phyloP scores from a whole-genome alignment of 1,140 invertebrate species.

The Drosophila mayri region DNA sequence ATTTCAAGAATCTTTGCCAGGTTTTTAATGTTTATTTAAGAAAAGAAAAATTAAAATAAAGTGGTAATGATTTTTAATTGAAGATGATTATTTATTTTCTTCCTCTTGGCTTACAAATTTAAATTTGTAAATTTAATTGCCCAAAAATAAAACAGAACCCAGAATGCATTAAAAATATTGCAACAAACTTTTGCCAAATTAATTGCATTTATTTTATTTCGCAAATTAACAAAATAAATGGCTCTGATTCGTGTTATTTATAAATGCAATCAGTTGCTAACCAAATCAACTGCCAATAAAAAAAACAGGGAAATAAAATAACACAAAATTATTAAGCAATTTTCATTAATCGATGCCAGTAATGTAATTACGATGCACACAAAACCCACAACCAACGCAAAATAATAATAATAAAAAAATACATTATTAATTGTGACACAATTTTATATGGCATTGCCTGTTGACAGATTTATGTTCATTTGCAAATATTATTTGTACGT shows the following conservation, averaged over 20 bases:
- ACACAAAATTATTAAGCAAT: slow-evolving; percentile 49
- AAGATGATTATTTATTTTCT: not conserved
- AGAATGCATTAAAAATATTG: slow-evolving; percentile 1
- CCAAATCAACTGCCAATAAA: slow-evolving; percentile 36
- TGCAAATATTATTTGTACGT: slow-evolving; percentile 52
- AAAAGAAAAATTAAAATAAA: not conserved
- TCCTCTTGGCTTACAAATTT: not conserved
- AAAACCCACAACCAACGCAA: slow-evolving; percentile 34
- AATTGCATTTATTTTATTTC: slow-evolving; percentile 30
- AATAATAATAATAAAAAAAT: slow-evolving; percentile 11
- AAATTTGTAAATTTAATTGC: slow-evolving; percentile 16
- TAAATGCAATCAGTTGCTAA: slow-evolving; percentile 31
- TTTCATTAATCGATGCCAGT: slow-evolving; percentile 61
- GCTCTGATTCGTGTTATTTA: slow-evolving; percentile 19
- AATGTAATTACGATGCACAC: slow-evolving; percentile 48
- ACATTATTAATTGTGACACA: slow-evolving; percentile 75
- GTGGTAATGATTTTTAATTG: not conserved
- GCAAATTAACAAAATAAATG: slow-evolving; percentile 39
- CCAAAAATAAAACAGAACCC: slow-evolving; percentile 8
- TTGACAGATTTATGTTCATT: slow-evolving; percentile 79
- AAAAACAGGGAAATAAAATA: slow-evolving; percentile 23
- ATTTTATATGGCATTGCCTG: slow-evolving; percentile 72
- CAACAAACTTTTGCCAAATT: slow-evolving; percentile 15
- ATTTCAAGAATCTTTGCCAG: not conserved
- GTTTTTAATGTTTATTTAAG: too few relatives aligned